phyloP scores from a whole-genome alignment of 2,797 vertebrate species.

The Sebastiscus albofasciatus region DNA sequence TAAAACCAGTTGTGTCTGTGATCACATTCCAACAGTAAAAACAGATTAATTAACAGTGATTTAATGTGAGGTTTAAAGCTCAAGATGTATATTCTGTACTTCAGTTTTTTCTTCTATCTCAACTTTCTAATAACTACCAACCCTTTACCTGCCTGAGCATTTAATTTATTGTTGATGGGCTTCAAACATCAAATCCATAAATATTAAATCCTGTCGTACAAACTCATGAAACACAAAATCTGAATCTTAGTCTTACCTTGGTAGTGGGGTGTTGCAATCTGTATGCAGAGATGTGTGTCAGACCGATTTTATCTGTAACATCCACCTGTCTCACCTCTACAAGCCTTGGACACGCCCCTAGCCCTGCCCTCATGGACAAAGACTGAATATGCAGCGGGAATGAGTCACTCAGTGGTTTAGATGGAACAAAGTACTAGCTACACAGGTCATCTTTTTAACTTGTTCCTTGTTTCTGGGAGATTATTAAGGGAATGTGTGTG shows the following conservation, averaged over 20 bases:
- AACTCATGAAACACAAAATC: neutral
- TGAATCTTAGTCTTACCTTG: slow-evolving; percentile 3
- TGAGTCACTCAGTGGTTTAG: slow-evolving; percentile 50
- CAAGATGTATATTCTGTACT: too few relatives aligned
- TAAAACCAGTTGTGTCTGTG: neutral
- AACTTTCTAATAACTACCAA: neutral
- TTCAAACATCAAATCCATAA: neutral
- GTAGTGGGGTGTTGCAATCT: neutral
- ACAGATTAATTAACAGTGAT: neutral
- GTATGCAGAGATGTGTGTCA: neutral
- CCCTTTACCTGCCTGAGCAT: neutral
- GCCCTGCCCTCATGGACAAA: slow-evolving; percentile 20
- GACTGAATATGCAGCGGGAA: neutral
- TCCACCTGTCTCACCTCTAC: slow-evolving; percentile 39
- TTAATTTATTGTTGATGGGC: neutral
- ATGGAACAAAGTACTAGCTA: slow-evolving; percentile 12
- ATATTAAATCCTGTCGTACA: neutral
- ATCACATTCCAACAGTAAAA: neutral
- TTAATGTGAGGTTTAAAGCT: too few relatives aligned
- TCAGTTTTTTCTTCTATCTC: neutral
- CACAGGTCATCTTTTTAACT: neutral
- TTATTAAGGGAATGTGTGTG: slow-evolving; percentile 37
- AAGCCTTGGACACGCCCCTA: slow-evolving; percentile 7
- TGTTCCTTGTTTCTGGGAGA: slow-evolving; percentile 35
- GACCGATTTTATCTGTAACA: neutral